Percentiles rank a stretch among this genome's conserved stretches.
These are phyloP conservation scores for Xestia xanthographa DNA, from an alignment of 2,888 invertebrate genomes.

Conservation along the genomic window DNA sequence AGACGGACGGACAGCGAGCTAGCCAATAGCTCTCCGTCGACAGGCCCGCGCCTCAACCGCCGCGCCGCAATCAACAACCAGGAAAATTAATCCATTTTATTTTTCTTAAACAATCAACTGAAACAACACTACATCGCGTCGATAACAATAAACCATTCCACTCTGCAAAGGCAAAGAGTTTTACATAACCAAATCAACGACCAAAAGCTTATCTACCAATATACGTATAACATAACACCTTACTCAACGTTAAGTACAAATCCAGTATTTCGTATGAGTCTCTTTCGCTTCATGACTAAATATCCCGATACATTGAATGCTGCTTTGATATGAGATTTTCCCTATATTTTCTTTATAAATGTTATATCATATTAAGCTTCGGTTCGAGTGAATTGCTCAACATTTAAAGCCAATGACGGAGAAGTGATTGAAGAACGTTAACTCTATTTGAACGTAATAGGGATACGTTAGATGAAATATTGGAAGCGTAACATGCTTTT, in stretches of 20 bases:
- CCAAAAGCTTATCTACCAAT: slow-evolving; percentile 26
- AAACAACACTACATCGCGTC: neutral
- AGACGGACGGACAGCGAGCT: too few relatives aligned
- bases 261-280: slow-evolving; percentile 36
- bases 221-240: slow-evolving; percentile 10
- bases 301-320: slow-evolving; percentile 41
- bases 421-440: slow-evolving; percentile 55
- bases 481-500: slow-evolving; percentile 18
- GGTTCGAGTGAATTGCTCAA: slow-evolving; percentile 58
- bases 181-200: slow-evolving; percentile 1
- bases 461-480: slow-evolving; percentile 31
- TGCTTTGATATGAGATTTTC: slow-evolving; percentile 51
- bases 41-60: too few relatives aligned
- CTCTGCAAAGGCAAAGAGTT: neutral
- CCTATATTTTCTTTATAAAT: slow-evolving; percentile 45
- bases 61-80: too few relatives aligned
- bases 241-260: slow-evolving; percentile 23
- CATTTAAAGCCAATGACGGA: slow-evolving; percentile 58
- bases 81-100: neutral
- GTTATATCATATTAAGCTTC: slow-evolving; percentile 42
- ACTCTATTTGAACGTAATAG: slow-evolving; percentile 47
- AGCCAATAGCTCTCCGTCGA: too few relatives aligned
- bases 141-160: neutral
- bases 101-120: too few relatives aligned
- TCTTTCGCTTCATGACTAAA: slow-evolving; percentile 42